Conservation (phyloP, 2,888 invertebrate species). For the Stenodera caucasica region DNA sequence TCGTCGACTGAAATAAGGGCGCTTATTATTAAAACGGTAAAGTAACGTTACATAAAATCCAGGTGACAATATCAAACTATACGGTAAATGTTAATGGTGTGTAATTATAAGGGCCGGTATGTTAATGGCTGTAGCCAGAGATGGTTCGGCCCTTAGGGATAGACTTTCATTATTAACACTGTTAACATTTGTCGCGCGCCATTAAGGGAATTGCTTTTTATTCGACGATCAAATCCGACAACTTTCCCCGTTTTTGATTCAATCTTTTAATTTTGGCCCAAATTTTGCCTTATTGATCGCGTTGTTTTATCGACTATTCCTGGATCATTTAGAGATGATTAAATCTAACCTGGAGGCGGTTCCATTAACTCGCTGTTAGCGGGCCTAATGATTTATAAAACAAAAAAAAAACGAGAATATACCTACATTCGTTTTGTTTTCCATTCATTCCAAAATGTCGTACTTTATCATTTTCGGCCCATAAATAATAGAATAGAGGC, state of each 20-base stretch:
- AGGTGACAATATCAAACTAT: slow-evolving; percentile 24
- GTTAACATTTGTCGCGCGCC: slow-evolving; percentile 21
- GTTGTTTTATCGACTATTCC: too few species aligned
- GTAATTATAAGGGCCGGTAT: slow-evolving; percentile 21
- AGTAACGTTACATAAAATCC: slow-evolving; percentile 17
- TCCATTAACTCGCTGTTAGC: background rate
- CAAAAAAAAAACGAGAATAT: background rate
- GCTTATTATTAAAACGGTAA: slow-evolving; percentile 11
- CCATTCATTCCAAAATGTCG: background rate
- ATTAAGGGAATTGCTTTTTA: slow-evolving; percentile 23
- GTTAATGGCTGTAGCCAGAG: slow-evolving; percentile 18
- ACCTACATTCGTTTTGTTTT: background rate
- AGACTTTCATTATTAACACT: slow-evolving; percentile 22
- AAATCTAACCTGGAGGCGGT: background rate
- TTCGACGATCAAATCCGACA: background rate
- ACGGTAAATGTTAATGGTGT: slow-evolving; percentile 13
- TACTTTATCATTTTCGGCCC: background rate
- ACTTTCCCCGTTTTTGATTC: background rate
- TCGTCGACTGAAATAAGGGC: background rate
- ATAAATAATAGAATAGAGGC: background rate
- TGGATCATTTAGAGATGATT: background rate
- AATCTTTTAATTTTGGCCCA: too few species aligned
- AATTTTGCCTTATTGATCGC: too few species aligned
- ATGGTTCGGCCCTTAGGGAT: slow-evolving; percentile 12
- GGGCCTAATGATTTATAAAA: background rate